phyloP scores from a whole-genome alignment of 2,797 vertebrate genomes.

The Lepilemur septentrionalis region DNA sequence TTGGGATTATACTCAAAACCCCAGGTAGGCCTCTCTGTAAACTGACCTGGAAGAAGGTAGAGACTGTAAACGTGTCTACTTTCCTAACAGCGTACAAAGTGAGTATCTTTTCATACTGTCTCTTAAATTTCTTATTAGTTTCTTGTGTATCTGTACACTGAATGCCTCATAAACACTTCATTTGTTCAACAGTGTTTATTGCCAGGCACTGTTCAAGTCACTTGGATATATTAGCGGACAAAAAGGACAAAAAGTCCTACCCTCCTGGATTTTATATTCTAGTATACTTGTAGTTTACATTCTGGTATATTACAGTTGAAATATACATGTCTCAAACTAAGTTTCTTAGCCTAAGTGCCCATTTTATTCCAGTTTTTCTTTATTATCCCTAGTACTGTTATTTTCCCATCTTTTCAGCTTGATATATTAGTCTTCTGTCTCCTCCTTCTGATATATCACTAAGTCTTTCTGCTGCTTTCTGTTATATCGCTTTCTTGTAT shows the following conservation, averaged over 20 bases:
- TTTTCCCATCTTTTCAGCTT: not conserved
- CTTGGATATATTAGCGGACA: not conserved
- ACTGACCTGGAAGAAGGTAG: not conserved
- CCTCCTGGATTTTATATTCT: not conserved
- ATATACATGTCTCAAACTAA: not conserved
- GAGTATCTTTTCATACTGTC: not conserved
- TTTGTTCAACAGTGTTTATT: conserved; percentile 28
- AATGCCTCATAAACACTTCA: not conserved
- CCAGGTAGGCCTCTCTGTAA: not conserved
- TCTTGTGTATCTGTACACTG: not conserved
- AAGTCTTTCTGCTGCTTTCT: not conserved
- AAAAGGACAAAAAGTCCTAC: not conserved
- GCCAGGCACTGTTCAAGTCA: not conserved
- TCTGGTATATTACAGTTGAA: not conserved
- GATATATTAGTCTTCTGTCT: not conserved
- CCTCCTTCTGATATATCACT: not conserved
- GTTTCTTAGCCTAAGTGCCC: not conserved
- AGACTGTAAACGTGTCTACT: not conserved
- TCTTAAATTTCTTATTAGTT: conserved; percentile 22
- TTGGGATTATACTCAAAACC: not conserved
- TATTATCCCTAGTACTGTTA: not conserved
- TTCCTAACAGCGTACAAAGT: not conserved
- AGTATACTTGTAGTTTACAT: not conserved
- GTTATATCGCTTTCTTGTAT: not conserved
- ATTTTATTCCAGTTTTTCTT: not conserved